Conservation (phyloP, 2,797 vertebrate species). For the Sylvilagus floridanus region DNA sequence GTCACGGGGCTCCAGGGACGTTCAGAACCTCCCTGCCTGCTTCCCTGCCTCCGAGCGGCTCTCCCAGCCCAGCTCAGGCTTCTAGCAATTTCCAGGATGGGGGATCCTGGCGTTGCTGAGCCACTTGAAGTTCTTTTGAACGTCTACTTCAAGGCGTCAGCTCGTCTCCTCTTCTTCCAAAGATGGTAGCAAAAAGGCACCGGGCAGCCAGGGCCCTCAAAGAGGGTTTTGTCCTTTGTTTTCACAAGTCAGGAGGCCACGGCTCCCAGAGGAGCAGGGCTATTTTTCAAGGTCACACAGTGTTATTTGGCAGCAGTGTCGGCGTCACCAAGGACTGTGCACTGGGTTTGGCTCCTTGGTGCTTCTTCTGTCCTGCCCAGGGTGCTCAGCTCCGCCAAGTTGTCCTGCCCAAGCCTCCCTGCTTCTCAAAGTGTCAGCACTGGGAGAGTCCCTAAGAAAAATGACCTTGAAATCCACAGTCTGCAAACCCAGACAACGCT, state of each 20-base stretch:
- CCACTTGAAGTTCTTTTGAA: conserved; percentile 44
- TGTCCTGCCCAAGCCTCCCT: not conserved
- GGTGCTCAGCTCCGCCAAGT: not conserved
- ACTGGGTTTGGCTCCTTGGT: not conserved
- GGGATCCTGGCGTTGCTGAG: not conserved
- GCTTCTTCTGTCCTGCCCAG: not conserved
- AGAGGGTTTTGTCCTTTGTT: conserved; percentile 4
- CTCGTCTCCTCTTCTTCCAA: conserved; percentile 12
- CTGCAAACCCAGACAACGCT: not conserved
- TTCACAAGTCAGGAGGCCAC: not conserved
- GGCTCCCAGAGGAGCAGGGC: not conserved
- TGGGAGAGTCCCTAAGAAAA: not conserved
- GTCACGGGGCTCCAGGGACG: not conserved
- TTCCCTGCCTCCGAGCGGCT: not conserved
- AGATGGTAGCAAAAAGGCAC: not conserved
- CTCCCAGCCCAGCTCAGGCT: not conserved
- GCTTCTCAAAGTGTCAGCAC: not conserved
- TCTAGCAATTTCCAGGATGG: conserved; percentile 60
- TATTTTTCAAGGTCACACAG: not conserved
- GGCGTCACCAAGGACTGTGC: too few relatives aligned
- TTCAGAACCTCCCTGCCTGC: not conserved
- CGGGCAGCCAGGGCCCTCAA: conserved; percentile 7
- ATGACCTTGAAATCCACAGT: not conserved
- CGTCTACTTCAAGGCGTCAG: not conserved
- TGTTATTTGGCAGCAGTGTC: not conserved